Conservation (phyloP, 2,888 invertebrate species). For the Melieria omissa region DNA sequence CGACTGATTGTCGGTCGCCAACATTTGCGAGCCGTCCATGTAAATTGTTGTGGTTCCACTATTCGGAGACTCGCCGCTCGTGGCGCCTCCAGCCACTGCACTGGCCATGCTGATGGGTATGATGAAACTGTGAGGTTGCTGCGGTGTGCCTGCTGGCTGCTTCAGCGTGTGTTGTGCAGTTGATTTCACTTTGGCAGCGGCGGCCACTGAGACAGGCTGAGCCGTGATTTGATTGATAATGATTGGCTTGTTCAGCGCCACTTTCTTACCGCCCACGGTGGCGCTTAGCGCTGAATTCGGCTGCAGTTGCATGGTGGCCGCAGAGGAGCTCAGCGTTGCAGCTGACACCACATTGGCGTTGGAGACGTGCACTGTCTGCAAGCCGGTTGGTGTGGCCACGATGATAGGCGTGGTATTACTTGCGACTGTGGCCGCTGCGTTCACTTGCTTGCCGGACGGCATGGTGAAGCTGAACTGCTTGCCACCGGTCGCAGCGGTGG, state of each 20-base stretch:
- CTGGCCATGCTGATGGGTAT: conserved; percentile 51
- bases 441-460: conserved; percentile 38
- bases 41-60: conserved; percentile 17
- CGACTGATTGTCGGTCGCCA: conserved; percentile 22
- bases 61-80: conserved; percentile 1
- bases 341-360: conserved; percentile 50
- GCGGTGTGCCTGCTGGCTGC: conserved; percentile 43
- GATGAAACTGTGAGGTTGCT: conserved; percentile 52
- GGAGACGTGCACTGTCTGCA: conserved; percentile 65
- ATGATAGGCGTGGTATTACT: conserved; percentile 54
- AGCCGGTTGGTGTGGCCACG: conserved; percentile 61
- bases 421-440: not conserved
- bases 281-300: conserved; percentile 39
- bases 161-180: conserved; percentile 37
- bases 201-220: conserved; percentile 15
- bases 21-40: conserved; percentile 21
- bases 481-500: not conserved
- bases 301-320: conserved; percentile 39
- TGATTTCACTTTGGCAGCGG: conserved; percentile 31
- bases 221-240: conserved; percentile 54
- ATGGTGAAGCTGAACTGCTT: conserved; percentile 41
- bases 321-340: conserved; percentile 36
- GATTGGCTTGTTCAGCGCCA: conserved; percentile 59
- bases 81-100: not conserved
- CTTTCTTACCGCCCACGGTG: conserved; percentile 51